A percentile compares a stretch with the other conserved stretches of the same genome.
phyloP scores from a whole-genome alignment of 2,797 vertebrate genomes.

The Spinibarbus caldwelli region DNA sequence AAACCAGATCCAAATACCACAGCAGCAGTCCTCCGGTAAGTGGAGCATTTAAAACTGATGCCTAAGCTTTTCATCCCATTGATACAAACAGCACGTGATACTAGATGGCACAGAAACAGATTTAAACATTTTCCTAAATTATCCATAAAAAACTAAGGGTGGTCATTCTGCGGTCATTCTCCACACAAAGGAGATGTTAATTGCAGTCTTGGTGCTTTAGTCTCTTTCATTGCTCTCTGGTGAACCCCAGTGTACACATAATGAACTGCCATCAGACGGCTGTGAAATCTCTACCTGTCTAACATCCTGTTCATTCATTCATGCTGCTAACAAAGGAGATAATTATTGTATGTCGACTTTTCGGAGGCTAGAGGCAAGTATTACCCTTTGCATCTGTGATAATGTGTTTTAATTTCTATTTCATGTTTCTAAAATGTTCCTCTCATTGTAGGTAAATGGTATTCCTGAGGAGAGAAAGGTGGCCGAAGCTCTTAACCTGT shows the following conservation, averaged over 20 bases:
- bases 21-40: conserved; percentile 94
- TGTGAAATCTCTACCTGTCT: conserved; percentile 35
- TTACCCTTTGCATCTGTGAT: conserved; percentile 8
- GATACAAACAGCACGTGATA: not conserved
- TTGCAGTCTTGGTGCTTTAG: not conserved
- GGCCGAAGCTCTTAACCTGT: conserved; percentile 93
- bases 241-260: conserved; percentile 65
- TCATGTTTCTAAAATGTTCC: not conserved
- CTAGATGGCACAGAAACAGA: conserved; percentile 4
- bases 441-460: conserved; percentile 93
- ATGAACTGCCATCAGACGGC: conserved; percentile 58
- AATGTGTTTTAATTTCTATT: not conserved
- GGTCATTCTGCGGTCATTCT: not conserved
- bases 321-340: conserved; percentile 98
- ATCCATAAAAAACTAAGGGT: not conserved
- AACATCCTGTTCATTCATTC: conserved; percentile 81
- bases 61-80: conserved; percentile 14
- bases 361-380: conserved; percentile 99
- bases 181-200: not conserved
- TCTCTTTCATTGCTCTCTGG: conserved; percentile 40
- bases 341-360: conserved; percentile 99
- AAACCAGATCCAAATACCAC: conserved; percentile 95
- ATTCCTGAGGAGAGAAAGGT: conserved; percentile 99
- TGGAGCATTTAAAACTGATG: conserved; percentile 45
- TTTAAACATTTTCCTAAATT: not conserved